Base-by-base conservation (phyloP, 2,797 vertebrate genomes). In the Eptatretus atami region DNA sequence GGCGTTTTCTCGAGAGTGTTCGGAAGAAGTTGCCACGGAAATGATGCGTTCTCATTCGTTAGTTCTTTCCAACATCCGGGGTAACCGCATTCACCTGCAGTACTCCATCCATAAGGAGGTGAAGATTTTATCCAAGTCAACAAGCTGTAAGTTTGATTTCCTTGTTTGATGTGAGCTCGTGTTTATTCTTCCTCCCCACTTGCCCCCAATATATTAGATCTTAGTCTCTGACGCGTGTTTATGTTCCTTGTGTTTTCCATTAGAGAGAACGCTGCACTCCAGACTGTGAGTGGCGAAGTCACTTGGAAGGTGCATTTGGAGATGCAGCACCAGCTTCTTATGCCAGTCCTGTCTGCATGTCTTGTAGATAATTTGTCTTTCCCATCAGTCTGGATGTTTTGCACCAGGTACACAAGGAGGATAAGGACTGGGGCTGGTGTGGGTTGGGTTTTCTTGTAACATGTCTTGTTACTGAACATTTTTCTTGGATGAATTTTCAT, bases 51-150 rank as follows among this genome's bases (percentile, higher is more conserved):
- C 92, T 71, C 94, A 90, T 73, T 82, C 84, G 24, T 81, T 85
- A 0, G 78, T 93, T 65, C 79, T 83, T 11, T 83, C 86, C 0
- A 73, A 88, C 68, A 78, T 96, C 64, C 77, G 86, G 0, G 82
- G 81, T 68, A 86, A 93, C 63, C 82, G 83, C 13, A 82, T 96
- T 73, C 92, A 82, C 64, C 81, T 96, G 70, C 88, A 96, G 74
- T 92, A 84, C 73, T 93, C 87, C 70, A 94, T 87, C 75, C 86
- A 94, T 77, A 92, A 93, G 74, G 88, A 96, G 71, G 78, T 96
- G 14, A 96, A 93, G 74, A 96, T 87, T 0, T 87, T 94, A 79
- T 72, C 84, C 86, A 3, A 78, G 82, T 31, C 94, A 94, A 74
- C 86, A 95, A 73, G 84, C 83, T 70, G 87, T 93, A 70, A 77